Evolutionary conservation across 2,888 invertebrate genomes (phyloP), one percentile per base, ranked within the genome.

Genomic region (Pandemis cinnamomeana): DNA sequence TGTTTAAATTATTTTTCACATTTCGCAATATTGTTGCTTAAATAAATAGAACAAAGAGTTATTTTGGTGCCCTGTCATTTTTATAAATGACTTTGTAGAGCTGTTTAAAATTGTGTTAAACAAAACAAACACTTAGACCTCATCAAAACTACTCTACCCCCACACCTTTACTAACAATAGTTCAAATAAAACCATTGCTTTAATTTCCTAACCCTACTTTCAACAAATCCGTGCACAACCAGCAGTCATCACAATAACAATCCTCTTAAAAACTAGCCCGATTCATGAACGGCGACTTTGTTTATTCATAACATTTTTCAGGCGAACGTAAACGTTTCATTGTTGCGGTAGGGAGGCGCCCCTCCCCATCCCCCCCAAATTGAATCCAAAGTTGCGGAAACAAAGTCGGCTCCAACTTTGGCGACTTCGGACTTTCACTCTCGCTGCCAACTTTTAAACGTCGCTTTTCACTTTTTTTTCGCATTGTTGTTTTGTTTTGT

Each of bases 301-400:
- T 72, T 68, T 69, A 68, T 69, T 75, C 76, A 75, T 77, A 73
- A 71, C 74, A 73, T 82, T 82, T 82, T 81, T 78, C 78, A 73
- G 78, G 6, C 77, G 77, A 80, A 79, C 81, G 80, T 83, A 82
- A 88, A 82, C 85, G 84, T 83, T 80, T 78, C 80, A 83, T 83
- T 86, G 86, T 84, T 80, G 78, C 83, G 44, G 20, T 11, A 6
- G 15, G 62, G 42, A 15, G 10, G 71, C 66, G 44, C 62, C 78
- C 78, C 61, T 53, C 60, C 75, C 79, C 71, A 53, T 81, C 79
- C 83, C 87, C 87, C 78, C 84, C 86, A 87, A 89, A 92, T 91
- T 89, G 91, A 89, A 91, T 89, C 84, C 85, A 86, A 91, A 92
- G 89, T 93, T 91, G 83, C 82, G 88, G 87, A 88, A 93, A 93